Conservation (phyloP, 1,140 invertebrate species). For the Drosophila paulistorum region DNA sequence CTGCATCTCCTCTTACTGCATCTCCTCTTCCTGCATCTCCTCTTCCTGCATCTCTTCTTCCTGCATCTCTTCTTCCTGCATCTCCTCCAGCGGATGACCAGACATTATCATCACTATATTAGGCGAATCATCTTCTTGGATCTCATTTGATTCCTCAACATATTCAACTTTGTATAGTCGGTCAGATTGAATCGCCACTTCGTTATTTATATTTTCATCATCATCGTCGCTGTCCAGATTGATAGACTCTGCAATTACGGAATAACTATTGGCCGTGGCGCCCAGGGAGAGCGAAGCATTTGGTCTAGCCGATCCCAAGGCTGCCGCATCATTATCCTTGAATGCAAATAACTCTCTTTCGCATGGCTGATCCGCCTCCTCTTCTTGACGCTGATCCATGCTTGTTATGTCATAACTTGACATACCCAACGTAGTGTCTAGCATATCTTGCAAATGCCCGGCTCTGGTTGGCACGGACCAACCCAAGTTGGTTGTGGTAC, state of each 20-base stretch:
- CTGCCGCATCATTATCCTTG: slow-evolving; percentile 45
- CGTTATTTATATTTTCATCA: background rate
- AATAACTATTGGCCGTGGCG: slow-evolving; percentile 64
- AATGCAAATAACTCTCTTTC: slow-evolving; percentile 53
- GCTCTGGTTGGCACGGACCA: slow-evolving; percentile 34
- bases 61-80: background rate
- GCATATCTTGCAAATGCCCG: slow-evolving; percentile 31
- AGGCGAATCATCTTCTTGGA: background rate
- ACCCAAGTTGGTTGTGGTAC: slow-evolving; percentile 3
- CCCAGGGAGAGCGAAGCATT: slow-evolving; percentile 40
- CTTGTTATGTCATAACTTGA: slow-evolving; percentile 65
- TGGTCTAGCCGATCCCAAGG: background rate
- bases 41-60: slow-evolving; percentile 26
- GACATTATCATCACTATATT: no score
- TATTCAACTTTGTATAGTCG: background rate
- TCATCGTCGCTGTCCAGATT: slow-evolving; percentile 50
- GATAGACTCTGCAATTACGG: slow-evolving; percentile 45
- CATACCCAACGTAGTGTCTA: slow-evolving; percentile 76
- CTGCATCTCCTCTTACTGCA: background rate
- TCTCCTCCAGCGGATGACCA: background rate
- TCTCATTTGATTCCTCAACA: background rate
- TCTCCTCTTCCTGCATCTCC: background rate
- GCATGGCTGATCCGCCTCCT: background rate
- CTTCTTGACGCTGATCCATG: slow-evolving; percentile 4
- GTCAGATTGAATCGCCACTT: background rate